Conservation (phyloP, 2,113 vertebrate genomes). For the Bufo bufo region DNA sequence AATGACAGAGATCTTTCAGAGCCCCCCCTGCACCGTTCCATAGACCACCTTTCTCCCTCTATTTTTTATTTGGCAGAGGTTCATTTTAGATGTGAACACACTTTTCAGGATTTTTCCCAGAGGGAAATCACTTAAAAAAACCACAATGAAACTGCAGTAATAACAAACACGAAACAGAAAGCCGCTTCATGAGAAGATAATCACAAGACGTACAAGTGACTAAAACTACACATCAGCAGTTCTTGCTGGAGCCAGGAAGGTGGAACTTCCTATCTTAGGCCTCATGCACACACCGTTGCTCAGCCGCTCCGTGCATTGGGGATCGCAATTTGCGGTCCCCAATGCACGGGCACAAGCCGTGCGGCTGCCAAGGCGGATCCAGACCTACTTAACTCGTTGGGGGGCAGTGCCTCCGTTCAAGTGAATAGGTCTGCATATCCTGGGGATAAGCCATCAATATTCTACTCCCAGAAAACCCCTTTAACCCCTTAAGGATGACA, state of each 20-base stretch:
- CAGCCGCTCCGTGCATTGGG: no score
- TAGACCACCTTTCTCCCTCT: background rate
- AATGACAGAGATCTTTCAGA: background rate
- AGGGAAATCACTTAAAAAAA: background rate
- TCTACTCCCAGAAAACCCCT: no score
- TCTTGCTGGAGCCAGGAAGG: background rate
- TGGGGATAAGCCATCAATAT: no score
- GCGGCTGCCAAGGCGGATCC: no score
- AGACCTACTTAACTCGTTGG: no score
- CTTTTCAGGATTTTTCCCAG: background rate
- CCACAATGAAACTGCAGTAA: background rate
- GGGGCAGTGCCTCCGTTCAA: no score
- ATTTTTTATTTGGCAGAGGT: background rate
- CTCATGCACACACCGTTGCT: no score
- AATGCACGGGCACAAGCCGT: no score
- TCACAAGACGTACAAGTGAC: background rate
- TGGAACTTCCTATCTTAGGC: background rate
- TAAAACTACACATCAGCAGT: background rate
- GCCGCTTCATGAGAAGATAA: background rate
- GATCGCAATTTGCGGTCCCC: no score
- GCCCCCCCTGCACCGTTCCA: background rate
- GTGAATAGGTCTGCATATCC: no score
- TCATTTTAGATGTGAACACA: background rate
- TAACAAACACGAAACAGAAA: background rate
- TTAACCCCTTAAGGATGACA: no score